Evolutionary conservation across 2,797 vertebrate species (phyloP).

Genomic region (Sebastes nivosus): DNA sequence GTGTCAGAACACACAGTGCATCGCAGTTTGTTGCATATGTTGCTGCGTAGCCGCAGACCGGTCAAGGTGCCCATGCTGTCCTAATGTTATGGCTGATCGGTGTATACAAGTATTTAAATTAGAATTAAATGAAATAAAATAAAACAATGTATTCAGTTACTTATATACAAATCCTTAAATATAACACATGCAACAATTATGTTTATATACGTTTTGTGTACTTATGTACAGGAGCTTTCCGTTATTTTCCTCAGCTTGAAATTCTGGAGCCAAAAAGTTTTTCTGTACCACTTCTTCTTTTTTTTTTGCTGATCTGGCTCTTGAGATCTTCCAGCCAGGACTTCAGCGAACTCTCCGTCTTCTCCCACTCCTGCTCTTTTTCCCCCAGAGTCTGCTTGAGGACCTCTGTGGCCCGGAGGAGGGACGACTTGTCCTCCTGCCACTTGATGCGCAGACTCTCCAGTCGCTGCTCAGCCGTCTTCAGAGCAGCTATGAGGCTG

Average conservation of each 20-base stretch:
- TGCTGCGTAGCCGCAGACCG: too few relatives aligned
- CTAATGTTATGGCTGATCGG: neutral
- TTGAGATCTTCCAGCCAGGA: neutral
- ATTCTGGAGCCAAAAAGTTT: neutral
- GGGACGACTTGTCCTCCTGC: neutral
- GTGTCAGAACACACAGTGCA: too few relatives aligned
- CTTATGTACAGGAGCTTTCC: too few relatives aligned
- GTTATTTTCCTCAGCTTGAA: neutral
- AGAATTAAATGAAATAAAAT: neutral
- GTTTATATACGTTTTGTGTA: too few relatives aligned
- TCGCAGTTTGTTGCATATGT: too few relatives aligned
- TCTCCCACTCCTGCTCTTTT: neutral
- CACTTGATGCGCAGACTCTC: neutral
- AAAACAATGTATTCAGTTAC: neutral
- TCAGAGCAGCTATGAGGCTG: neutral
- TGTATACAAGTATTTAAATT: too few relatives aligned
- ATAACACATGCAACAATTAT: neutral
- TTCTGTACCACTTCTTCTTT: neutral
- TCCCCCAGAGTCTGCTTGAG: neutral
- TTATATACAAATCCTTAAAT: neutral
- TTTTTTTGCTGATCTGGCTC: too few relatives aligned
- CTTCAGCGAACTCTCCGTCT: neutral
- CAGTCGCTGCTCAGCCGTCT: neutral
- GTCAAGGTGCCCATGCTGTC: rapidly evolving
- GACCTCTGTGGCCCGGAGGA: neutral